Percentiles rank a stretch among this genome's conserved stretches.
Evolutionary conservation across 2,888 invertebrate species (phyloP).

Genomic region (Theretra japonica): DNA sequence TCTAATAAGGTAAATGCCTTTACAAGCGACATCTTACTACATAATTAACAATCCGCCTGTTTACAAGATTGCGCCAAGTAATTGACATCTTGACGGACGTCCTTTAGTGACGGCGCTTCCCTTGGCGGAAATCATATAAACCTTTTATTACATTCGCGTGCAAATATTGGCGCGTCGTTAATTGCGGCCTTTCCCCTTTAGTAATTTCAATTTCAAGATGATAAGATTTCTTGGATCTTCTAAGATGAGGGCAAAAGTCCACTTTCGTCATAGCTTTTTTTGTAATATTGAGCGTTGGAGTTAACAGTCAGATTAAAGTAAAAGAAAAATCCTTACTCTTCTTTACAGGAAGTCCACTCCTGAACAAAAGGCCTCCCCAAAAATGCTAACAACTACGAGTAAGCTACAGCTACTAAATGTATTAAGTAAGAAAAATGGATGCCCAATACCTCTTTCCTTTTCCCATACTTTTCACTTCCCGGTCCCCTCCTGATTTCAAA

Average conservation of each 20-base stretch:
- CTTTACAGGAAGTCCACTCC: too few species aligned
- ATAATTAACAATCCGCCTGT: slow-evolving; percentile 34
- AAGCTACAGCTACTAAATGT: too few species aligned
- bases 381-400: too few species aligned
- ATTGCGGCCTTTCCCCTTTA: slow-evolving; percentile 30
- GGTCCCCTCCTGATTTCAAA: too few species aligned
- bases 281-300: too few species aligned
- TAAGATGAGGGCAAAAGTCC: not conserved
- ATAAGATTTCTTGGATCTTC: slow-evolving; percentile 1
- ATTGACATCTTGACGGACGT: slow-evolving; percentile 67
- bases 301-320: too few species aligned
- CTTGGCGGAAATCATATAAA: slow-evolving; percentile 46
- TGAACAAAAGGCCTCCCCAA: too few species aligned
- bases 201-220: slow-evolving; percentile 30
- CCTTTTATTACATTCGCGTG: slow-evolving; percentile 52
- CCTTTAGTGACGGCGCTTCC: slow-evolving; percentile 57
- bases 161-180: slow-evolving; percentile 35
- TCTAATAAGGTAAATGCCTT: not conserved
- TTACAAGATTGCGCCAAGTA: slow-evolving; percentile 50
- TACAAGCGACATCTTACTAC: slow-evolving; percentile 4
- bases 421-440: too few species aligned
- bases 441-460: too few species aligned
- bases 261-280: too few species aligned
- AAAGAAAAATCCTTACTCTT: too few species aligned
- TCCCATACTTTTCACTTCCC: too few species aligned